Percentiles rank a stretch among this genome's conserved stretches.
phyloP scores from a whole-genome alignment of 2,113 vertebrate genomes.

The Psophia crepitans region DNA sequence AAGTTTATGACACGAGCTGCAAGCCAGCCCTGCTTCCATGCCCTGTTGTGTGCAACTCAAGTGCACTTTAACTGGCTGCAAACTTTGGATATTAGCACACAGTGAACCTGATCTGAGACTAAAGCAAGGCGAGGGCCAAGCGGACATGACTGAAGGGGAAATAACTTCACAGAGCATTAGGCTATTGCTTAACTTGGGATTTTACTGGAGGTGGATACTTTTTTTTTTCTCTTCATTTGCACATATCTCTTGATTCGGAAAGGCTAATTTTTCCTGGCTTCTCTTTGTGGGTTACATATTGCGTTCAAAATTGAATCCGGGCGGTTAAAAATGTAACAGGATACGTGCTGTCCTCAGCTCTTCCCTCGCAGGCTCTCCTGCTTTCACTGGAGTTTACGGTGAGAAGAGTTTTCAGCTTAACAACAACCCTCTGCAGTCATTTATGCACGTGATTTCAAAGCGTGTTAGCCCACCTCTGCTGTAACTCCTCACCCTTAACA shows the following conservation, averaged over 20 bases:
- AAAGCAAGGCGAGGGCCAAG: not conserved
- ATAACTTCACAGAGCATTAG: not conserved
- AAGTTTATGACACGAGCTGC: not conserved
- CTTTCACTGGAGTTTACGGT: not conserved
- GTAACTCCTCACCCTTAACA: not conserved
- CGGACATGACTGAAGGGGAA: not conserved
- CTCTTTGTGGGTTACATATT: not conserved
- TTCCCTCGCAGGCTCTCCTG: not conserved
- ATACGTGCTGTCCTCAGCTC: not conserved
- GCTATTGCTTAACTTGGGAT: slow-evolving; percentile 11
- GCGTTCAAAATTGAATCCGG: not conserved
- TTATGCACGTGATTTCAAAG: not conserved
- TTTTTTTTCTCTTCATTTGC: not conserved
- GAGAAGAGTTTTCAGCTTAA: not conserved
- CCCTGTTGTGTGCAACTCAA: not conserved
- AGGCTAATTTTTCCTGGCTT: not conserved
- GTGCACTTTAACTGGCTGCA: not conserved
- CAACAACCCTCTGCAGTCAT: not conserved
- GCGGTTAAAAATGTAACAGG: not conserved
- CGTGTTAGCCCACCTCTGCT: not conserved
- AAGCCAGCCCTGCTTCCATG: not conserved
- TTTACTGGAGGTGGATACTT: not conserved
- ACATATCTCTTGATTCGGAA: not conserved
- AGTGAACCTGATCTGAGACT: not conserved
- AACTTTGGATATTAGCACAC: not conserved